Percentiles rank a stretch among this genome's conserved stretches.
Evolutionary conservation across 2,113 vertebrate genomes (phyloP).

Genomic region (Antennarius striatus): DNA sequence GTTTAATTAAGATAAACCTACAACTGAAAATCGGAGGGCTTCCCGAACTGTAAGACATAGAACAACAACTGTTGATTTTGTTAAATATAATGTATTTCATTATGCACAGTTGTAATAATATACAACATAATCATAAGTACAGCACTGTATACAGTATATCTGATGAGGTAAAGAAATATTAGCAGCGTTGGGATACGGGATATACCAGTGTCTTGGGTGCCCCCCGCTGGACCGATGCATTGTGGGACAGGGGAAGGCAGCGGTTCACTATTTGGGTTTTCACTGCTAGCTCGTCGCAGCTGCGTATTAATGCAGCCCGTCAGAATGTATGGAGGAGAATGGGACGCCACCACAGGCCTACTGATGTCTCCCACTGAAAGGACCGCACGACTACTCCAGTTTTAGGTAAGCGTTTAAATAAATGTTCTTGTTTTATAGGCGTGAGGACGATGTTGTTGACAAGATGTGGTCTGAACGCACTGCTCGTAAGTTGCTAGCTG

Average conservation of each 20-base stretch:
- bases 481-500: conserved; percentile 51
- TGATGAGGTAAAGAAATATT: too few species aligned
- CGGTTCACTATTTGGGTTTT: conserved; percentile 41
- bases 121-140: too few species aligned
- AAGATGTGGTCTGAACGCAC: conserved; percentile 5
- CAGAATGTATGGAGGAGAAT: conserved; percentile 49
- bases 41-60: too few species aligned
- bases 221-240: conserved; percentile 68
- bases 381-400: conserved; percentile 23
- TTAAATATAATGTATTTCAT: too few species aligned
- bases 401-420: conserved; percentile 39
- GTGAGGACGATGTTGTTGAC: conserved; percentile 24
- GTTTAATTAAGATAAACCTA: too few species aligned
- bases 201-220: conserved; percentile 12
- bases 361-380: conserved; percentile 31
- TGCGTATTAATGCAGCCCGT: conserved; percentile 41
- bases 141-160: too few species aligned
- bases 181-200: background rate
- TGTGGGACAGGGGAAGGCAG: conserved; percentile 71
- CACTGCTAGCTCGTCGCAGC: conserved; percentile 31
- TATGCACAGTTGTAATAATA: too few species aligned
- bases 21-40: too few species aligned
- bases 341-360: conserved; percentile 21
- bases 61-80: too few species aligned
- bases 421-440: background rate